phyloP scores from a whole-genome alignment of 2,113 vertebrate species.

The Elgaria multicarinata region DNA sequence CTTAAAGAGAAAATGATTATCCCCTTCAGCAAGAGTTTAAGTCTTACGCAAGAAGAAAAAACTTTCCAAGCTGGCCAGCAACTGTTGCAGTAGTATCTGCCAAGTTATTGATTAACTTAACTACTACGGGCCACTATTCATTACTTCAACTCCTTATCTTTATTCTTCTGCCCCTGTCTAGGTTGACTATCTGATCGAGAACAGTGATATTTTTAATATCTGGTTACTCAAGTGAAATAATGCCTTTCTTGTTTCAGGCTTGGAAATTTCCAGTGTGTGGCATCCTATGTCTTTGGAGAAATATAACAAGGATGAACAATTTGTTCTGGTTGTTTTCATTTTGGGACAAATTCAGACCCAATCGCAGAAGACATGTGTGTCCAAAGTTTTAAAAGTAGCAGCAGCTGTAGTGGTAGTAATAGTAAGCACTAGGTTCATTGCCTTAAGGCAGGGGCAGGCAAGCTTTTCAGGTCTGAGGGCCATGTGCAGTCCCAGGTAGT shows the following conservation, averaged over 20 bases:
- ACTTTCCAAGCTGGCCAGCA: not conserved
- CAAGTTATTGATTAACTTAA: constrained; percentile 6
- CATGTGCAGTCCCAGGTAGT: too few relatives aligned
- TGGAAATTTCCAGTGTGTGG: not conserved
- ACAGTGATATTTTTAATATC: not conserved
- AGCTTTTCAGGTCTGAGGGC: too few relatives aligned
- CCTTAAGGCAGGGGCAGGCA: too few relatives aligned
- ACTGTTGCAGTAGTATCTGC: not conserved
- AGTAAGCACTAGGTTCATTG: not conserved
- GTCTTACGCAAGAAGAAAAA: not conserved
- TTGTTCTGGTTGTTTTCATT: not conserved
- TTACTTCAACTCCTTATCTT: not conserved
- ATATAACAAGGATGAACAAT: not conserved
- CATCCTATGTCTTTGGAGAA: not conserved
- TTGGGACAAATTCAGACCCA: not conserved
- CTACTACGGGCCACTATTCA: not conserved
- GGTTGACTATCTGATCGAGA: not conserved
- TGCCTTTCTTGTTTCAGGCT: not conserved
- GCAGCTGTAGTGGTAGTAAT: not conserved
- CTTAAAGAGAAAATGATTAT: not conserved
- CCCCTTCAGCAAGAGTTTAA: not conserved
- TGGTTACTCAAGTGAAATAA: not conserved
- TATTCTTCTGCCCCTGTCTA: not conserved
- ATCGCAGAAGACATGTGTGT: not conserved
- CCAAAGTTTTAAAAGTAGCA: not conserved